A percentile compares a stretch with the other conserved stretches of the same genome.
These are phyloP conservation scores for Octopus sinensis DNA, from an alignment of 1,140 invertebrate species.

Conservation along the genomic window DNA sequence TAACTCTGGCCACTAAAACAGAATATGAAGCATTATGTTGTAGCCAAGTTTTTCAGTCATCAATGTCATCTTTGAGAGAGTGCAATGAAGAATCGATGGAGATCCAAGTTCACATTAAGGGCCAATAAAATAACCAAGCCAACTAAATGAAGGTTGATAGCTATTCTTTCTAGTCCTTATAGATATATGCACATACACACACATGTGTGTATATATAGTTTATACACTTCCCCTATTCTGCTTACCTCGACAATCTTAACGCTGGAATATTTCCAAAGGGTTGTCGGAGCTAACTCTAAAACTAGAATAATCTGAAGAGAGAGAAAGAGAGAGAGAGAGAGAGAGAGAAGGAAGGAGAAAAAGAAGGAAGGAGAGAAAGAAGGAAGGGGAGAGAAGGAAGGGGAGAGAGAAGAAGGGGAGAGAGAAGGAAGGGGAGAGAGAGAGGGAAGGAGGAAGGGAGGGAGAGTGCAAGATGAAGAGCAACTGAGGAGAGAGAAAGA, in stretches of 20 bases:
- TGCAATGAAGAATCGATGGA: not conserved
- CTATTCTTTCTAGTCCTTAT: too few relatives aligned
- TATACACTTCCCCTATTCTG: too few relatives aligned
- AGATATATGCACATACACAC: too few relatives aligned
- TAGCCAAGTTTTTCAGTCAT: too few relatives aligned
- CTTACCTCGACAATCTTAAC: too few relatives aligned
- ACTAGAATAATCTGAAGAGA: slow-evolving; percentile 19
- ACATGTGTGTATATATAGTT: too few relatives aligned
- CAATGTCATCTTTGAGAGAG: not conserved
- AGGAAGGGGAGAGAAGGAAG: slow-evolving; percentile 21
- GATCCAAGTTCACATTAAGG: not conserved
- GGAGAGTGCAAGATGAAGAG: not conserved
- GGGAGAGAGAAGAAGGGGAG: slow-evolving; percentile 18
- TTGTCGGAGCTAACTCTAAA: too few relatives aligned
- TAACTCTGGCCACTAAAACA: too few relatives aligned
- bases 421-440: slow-evolving; percentile 23
- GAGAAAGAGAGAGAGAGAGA: slow-evolving; percentile 21
- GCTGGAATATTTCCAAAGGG: too few relatives aligned
- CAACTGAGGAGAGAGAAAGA: not conserved
- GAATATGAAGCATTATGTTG: too few relatives aligned
- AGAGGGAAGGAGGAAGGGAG: not conserved
- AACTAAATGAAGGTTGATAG: not conserved
- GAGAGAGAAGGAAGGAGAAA: slow-evolving; percentile 13
- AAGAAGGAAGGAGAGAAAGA: slow-evolving; percentile 13
- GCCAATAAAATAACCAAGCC: not conserved